phyloP scores from a whole-genome alignment of 2,888 invertebrate genomes.

The Phortica magna region DNA sequence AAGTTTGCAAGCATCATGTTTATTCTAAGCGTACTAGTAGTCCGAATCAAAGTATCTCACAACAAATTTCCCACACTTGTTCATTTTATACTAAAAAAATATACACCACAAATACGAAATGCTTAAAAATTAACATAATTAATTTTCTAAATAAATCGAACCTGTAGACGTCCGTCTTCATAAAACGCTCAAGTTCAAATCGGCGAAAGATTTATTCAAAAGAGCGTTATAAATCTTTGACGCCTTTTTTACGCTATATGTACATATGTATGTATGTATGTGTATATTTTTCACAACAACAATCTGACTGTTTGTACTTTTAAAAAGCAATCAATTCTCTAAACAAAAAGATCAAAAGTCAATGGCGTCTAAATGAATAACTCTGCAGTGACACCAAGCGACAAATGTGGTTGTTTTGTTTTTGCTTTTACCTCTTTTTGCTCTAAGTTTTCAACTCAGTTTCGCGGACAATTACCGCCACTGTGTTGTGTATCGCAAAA shows the following conservation, averaged over 20 bases:
- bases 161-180: neutral
- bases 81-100: neutral
- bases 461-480: constrained; percentile 10
- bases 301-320: neutral
- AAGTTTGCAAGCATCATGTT: too few species aligned
- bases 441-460: neutral
- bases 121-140: neutral
- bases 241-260: neutral
- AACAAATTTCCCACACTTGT: too few species aligned
- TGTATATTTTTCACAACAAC: neutral
- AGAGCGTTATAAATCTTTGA: neutral
- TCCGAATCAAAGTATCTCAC: too few species aligned
- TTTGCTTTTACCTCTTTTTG: neutral
- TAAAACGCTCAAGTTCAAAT: constrained; percentile 39
- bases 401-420: constrained; percentile 34
- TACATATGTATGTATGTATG: too few species aligned
- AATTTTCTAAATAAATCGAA: neutral
- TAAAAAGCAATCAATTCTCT: neutral
- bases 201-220: constrained; percentile 32
- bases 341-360: constrained; percentile 65
- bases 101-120: too few species aligned
- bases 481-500: neutral
- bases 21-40: too few species aligned
- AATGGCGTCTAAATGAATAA: constrained; percentile 62
- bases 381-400: neutral